phyloP scores from a whole-genome alignment of 2,797 vertebrate species.

The Rhinatrema bivittatum region DNA sequence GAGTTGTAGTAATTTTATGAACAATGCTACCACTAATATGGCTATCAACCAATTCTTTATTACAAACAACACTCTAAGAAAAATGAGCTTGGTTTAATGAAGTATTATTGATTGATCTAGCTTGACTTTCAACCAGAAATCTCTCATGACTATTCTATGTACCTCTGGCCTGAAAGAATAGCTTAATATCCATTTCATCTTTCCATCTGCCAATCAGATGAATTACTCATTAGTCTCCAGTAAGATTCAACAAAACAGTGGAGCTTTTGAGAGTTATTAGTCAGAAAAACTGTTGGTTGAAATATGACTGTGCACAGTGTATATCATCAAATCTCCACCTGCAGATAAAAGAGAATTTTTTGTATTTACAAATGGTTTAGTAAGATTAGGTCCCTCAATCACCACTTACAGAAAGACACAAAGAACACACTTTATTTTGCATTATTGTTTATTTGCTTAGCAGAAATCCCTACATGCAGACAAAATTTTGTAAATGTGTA shows the following conservation, averaged over 20 bases:
- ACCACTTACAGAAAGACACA: too few species aligned
- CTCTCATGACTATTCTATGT: neutral
- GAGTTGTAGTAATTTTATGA: neutral
- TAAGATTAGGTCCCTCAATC: too few species aligned
- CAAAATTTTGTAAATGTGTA: too few species aligned
- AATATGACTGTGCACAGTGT: too few species aligned
- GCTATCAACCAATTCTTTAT: slow-evolving; percentile 1
- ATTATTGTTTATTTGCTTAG: too few species aligned
- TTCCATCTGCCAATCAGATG: neutral
- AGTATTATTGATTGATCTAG: neutral
- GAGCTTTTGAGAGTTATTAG: too few species aligned
- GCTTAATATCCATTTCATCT: neutral
- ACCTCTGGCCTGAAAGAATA: neutral
- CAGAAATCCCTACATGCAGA: too few species aligned
- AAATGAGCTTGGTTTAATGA: neutral
- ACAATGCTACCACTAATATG: neutral
- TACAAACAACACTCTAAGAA: neutral
- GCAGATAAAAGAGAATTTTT: too few species aligned
- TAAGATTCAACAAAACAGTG: neutral
- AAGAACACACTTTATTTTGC: too few species aligned
- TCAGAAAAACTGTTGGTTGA: too few species aligned
- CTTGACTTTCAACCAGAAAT: slow-evolving; percentile 2
- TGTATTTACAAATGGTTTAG: too few species aligned
- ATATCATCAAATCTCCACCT: too few species aligned
- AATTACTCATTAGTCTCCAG: neutral